Evolutionary conservation across 2,113 vertebrate genomes (phyloP).

Genomic region (Megaleporinus macrocephalus): DNA sequence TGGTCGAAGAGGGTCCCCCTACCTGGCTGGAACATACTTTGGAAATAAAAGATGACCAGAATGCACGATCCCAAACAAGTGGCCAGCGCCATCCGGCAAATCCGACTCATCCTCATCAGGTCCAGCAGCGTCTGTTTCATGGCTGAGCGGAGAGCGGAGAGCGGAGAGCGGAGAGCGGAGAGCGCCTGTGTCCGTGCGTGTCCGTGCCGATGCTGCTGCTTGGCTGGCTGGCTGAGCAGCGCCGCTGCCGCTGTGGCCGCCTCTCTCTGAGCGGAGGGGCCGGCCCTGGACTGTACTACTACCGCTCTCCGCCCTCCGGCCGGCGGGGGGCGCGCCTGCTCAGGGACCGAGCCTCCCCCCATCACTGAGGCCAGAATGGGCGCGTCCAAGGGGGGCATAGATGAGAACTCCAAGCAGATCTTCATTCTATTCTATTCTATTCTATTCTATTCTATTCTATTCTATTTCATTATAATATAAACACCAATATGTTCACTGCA

Average conservation of each 20-base stretch:
- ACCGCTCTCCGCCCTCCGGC: constrained; percentile 14
- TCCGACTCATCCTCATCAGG: constrained; percentile 94
- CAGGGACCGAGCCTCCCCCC: neutral
- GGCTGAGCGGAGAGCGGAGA: constrained; percentile 53
- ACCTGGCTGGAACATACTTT: constrained; percentile 99
- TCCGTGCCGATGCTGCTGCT: constrained; percentile 66
- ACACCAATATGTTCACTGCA: too few relatives aligned
- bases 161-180: constrained; percentile 25
- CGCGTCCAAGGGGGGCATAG: constrained; percentile 47
- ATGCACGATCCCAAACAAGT: constrained; percentile 97
- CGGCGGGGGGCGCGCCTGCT: constrained; percentile 33
- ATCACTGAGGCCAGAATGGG: constrained; percentile 46
- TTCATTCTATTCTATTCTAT: too few relatives aligned
- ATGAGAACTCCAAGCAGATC: too few relatives aligned
- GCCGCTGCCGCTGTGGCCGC: constrained; percentile 63
- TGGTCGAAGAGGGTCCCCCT: constrained; percentile 67
- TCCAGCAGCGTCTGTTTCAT: constrained; percentile 93
- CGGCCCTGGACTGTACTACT: constrained; percentile 72
- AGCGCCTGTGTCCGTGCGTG: constrained; percentile 25
- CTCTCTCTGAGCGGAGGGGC: constrained; percentile 64
- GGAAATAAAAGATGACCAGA: constrained; percentile 98
- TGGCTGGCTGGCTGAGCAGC: too few relatives aligned
- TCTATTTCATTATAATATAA: too few relatives aligned
- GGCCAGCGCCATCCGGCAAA: constrained; percentile 94
- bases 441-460: too few relatives aligned